A percentile compares a stretch with the other conserved stretches of the same genome.
Evolutionary conservation across 2,797 vertebrate species (phyloP).

Genomic region (Siniperca obscura): DNA sequence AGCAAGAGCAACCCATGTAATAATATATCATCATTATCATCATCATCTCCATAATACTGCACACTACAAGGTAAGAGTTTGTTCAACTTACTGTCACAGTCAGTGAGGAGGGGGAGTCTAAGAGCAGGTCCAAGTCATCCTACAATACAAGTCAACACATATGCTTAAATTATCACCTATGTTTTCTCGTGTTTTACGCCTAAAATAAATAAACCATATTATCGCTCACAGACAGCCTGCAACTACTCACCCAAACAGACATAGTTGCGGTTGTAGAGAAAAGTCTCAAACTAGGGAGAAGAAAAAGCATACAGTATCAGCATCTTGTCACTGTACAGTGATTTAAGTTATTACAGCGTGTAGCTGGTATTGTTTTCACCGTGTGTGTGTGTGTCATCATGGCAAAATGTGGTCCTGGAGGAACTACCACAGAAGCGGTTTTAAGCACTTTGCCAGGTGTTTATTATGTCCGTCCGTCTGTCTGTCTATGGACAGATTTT

Average conservation of each 20-base stretch:
- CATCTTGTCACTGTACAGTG: background rate
- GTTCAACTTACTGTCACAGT: constrained; percentile 77
- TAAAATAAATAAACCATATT: background rate
- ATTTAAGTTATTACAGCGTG: background rate
- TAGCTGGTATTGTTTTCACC: no score
- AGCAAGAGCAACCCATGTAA: background rate
- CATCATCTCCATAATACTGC: background rate
- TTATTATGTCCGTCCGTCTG: no score
- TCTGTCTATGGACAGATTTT: no score
- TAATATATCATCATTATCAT: background rate
- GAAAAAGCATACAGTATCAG: background rate
- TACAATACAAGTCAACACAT: constrained; percentile 53
- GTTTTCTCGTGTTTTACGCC: background rate
- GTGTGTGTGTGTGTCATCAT: no score
- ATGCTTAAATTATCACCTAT: fast-evolving
- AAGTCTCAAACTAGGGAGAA: constrained; percentile 18
- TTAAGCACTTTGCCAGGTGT: no score
- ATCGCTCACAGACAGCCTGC: background rate
- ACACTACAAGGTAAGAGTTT: background rate
- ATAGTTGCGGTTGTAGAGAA: constrained; percentile 41
- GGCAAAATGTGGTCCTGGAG: no score
- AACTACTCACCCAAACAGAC: constrained; percentile 79
- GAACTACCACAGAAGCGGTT: no score
- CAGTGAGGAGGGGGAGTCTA: constrained; percentile 83
- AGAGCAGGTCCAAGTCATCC: constrained; percentile 85